Conservation (phyloP, 2,888 invertebrate species). For the Orthosia gracilis region DNA sequence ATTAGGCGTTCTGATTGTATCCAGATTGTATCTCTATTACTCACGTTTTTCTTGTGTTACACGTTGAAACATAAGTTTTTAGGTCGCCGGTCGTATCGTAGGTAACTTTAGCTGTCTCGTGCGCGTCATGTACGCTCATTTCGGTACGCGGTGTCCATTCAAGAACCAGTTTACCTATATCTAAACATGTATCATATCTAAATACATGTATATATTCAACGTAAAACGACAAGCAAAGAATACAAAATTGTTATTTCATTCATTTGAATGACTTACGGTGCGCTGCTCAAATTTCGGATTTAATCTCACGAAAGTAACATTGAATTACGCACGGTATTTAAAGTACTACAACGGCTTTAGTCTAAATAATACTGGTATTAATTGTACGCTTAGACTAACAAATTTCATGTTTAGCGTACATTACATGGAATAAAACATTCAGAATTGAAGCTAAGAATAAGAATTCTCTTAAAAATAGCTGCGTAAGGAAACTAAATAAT, state of each 20-base stretch:
- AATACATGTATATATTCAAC: conserved; percentile 50
- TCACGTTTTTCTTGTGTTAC: conserved; percentile 23
- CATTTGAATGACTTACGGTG: conserved; percentile 63
- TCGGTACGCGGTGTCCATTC: conserved; percentile 62
- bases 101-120: conserved; percentile 41
- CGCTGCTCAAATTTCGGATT: conserved; percentile 53
- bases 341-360: conserved; percentile 46
- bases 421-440: conserved; percentile 41
- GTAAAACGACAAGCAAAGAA: conserved; percentile 57
- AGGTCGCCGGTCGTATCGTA: conserved; percentile 46
- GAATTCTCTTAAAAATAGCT: conserved; percentile 43
- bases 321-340: conserved; percentile 56
- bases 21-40: conserved; percentile 22
- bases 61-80: conserved; percentile 36
- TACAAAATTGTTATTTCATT: conserved; percentile 64
- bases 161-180: conserved; percentile 68
- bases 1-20: conserved; percentile 24
- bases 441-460: conserved; percentile 20
- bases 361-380: conserved; percentile 59
- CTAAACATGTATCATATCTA: conserved; percentile 57
- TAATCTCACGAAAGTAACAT: conserved; percentile 58
- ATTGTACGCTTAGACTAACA: conserved; percentile 54
- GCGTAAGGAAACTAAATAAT: conserved; percentile 46
- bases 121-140: conserved; percentile 43
- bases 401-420: conserved; percentile 40